Percentiles rank a stretch among this genome's conserved stretches.
Evolutionary conservation across 2,888 invertebrate species (phyloP).

Genomic region (Leptinotarsa haldemani): DNA sequence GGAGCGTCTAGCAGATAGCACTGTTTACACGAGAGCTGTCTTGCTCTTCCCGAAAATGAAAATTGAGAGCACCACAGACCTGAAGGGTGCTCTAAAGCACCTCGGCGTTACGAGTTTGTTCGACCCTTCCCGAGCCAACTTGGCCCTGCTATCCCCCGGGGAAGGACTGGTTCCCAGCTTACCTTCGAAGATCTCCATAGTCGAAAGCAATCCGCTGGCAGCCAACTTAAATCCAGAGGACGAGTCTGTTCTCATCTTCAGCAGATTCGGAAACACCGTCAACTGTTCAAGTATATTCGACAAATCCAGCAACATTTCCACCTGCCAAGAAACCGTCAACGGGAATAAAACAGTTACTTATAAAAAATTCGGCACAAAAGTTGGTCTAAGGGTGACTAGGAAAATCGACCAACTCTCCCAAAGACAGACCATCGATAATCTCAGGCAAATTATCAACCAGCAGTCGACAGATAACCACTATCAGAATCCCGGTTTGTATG

Average conservation of each 20-base stretch:
- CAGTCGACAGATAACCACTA: slow-evolving; percentile 67
- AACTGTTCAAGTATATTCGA: slow-evolving; percentile 58
- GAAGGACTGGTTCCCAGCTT: slow-evolving; percentile 32
- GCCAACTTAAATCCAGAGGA: slow-evolving; percentile 27
- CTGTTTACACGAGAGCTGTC: slow-evolving; percentile 67
- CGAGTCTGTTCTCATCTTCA: slow-evolving; percentile 52
- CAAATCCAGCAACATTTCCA: slow-evolving; percentile 50
- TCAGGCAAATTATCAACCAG: slow-evolving; percentile 56
- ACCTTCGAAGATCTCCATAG: slow-evolving; percentile 17
- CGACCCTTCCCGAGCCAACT: slow-evolving; percentile 71
- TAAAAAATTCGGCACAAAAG: slow-evolving; percentile 59
- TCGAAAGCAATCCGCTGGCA: slow-evolving; percentile 31
- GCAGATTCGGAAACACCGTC: slow-evolving; percentile 44
- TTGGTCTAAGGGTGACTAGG: slow-evolving; percentile 59
- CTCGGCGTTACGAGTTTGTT: slow-evolving; percentile 76
- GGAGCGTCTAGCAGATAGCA: slow-evolving; percentile 67
- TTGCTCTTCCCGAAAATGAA: slow-evolving; percentile 80
- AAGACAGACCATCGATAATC: slow-evolving; percentile 54
- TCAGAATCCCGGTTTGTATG: slow-evolving; percentile 73
- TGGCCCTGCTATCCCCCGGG: slow-evolving; percentile 73
- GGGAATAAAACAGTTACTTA: slow-evolving; percentile 49
- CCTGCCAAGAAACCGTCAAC: slow-evolving; percentile 48
- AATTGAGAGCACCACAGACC: slow-evolving; percentile 70
- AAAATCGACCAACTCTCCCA: slow-evolving; percentile 24
- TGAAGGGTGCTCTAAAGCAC: slow-evolving; percentile 69